Percentiles rank a stretch among this genome's conserved stretches.
Conservation (phyloP, 2,113 vertebrate genomes). For the Eolophus roseicapilla region DNA sequence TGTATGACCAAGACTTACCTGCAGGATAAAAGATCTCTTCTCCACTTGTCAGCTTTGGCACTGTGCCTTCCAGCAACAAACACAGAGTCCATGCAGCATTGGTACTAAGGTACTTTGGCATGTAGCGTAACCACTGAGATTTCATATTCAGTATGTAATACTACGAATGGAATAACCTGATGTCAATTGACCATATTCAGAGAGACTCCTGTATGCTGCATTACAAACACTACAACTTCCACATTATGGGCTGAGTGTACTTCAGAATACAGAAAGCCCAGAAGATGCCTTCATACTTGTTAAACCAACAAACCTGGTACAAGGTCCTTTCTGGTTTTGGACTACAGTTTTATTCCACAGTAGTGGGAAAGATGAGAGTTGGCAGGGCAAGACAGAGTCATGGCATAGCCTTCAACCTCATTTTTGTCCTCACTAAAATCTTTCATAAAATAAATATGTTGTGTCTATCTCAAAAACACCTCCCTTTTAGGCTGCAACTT, state of each 20-base stretch:
- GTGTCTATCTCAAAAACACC: background rate
- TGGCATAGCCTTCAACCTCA: background rate
- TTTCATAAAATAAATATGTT: background rate
- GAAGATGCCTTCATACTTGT: background rate
- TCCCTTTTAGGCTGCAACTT: background rate
- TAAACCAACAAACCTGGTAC: background rate
- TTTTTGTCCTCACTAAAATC: background rate
- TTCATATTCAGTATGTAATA: background rate
- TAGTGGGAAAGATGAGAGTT: background rate
- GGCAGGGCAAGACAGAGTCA: background rate
- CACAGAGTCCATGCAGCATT: background rate
- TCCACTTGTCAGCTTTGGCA: background rate
- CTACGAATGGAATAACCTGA: background rate
- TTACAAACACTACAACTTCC: background rate
- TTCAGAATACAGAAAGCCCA: background rate
- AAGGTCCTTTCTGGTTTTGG: background rate
- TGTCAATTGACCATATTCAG: background rate
- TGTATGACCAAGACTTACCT: background rate
- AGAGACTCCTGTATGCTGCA: background rate
- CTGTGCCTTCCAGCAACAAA: background rate
- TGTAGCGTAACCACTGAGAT: background rate
- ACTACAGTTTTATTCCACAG: background rate
- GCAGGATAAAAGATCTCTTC: background rate
- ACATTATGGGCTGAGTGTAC: background rate
- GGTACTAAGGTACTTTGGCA: background rate